Evolutionary conservation across 2,888 invertebrate genomes (phyloP), one percentile per base, ranked within the genome.

Genomic region (Ametastegia equiseti): DNA sequence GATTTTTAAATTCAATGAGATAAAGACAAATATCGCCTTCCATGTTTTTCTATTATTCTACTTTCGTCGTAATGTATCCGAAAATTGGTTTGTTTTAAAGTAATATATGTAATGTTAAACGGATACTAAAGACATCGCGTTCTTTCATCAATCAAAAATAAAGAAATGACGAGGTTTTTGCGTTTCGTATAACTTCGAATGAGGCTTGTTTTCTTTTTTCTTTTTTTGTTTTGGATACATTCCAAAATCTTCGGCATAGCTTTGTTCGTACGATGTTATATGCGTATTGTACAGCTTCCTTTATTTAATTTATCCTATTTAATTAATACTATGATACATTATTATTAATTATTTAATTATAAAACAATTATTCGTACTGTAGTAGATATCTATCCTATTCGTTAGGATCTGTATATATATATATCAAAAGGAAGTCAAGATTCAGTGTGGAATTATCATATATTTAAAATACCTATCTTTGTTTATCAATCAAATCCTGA

Each of bases 201-300:
- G 27, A 71, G n/a, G 33, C 71, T 42, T 23, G 47, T 33, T 27
- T 19, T 13, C 6, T 5, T 54, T 54, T 54, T 54, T 54, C n/a
- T 15, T 54, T 4, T 54, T 54, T 19, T 5, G n/a, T 67, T 67
- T 71, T 75, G 75, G 75, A 75, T 36, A 75, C 75, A 75, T 75
- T 75, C 75, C 75, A 75, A 75, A 75, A 75, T 50, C 54, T 36
- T 39, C 27, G 9, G 75, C 54, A 57, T 30, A 33, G 50, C 19
- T 71, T 71, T 71, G 45, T 71, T 67, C n/a, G 39, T 67, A 36
- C 27, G 19, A 67, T 39, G 23, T 36, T 47, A 71, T 47, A 42
- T 45, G 27, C 47, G 0, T 75, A 54, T 75, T 75, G 75, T 75
- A 75, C 54, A 75, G 75, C 75, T 75, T 75, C 36, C 36, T 50